Conservation (phyloP, 2,113 vertebrate species). For the Cephalophus harveyi region DNA sequence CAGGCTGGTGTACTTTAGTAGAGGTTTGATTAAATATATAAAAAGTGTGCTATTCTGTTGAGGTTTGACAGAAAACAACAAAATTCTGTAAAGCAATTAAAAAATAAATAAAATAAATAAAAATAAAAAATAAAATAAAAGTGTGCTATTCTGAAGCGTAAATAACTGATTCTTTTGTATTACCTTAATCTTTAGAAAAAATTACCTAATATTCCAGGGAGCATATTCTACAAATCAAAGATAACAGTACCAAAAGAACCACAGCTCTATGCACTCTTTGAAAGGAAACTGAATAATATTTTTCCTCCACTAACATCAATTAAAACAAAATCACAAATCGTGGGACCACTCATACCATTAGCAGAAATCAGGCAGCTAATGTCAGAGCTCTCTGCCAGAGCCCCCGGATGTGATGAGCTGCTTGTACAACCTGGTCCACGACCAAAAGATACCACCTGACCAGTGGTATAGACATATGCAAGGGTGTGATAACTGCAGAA, state of each 20-base stretch:
- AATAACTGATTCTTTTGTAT: background rate
- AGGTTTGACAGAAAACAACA: background rate
- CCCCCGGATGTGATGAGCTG: background rate
- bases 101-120: background rate
- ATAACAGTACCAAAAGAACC: background rate
- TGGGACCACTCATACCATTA: constrained; percentile 50
- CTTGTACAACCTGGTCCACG: constrained; percentile 33
- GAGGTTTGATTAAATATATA: background rate
- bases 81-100: background rate
- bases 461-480: constrained; percentile 75
- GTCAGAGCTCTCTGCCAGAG: background rate
- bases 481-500: constrained; percentile 79
- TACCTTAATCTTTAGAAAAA: constrained; percentile 27
- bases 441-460: constrained; percentile 79
- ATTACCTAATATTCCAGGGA: background rate
- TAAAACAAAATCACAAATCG: background rate
- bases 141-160: background rate
- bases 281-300: background rate
- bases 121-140: background rate
- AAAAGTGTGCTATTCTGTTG: background rate
- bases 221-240: background rate
- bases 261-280: background rate
- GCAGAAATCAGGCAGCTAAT: constrained; percentile 57
- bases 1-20: background rate
- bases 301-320: background rate